A percentile compares a stretch with the other conserved stretches of the same genome.
Evolutionary conservation across 2,888 invertebrate species (phyloP).

Genomic region (Cynaeus angustus): DNA sequence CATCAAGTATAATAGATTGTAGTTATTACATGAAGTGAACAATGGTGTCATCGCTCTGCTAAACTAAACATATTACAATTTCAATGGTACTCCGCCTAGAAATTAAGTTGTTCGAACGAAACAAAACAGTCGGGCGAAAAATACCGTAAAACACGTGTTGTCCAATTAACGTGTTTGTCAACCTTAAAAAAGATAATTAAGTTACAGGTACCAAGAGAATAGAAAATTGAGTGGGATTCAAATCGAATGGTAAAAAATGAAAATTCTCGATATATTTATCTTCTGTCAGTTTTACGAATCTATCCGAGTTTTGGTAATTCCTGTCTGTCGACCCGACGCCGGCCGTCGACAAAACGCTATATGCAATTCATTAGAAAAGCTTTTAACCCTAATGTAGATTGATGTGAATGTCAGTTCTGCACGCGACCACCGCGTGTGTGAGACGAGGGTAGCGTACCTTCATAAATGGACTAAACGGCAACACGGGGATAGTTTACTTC

Average conservation of each 20-base stretch:
- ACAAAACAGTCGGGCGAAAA: constrained; percentile 6
- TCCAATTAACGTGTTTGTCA: too few species aligned
- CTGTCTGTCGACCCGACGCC: constrained; percentile 32
- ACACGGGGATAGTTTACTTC: constrained; percentile 31
- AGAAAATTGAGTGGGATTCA: too few species aligned
- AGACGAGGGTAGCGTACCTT: constrained; percentile 38
- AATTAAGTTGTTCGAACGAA: constrained; percentile 23
- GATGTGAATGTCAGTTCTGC: constrained; percentile 67
- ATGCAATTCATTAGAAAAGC: constrained; percentile 71
- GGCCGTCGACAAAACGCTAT: constrained; percentile 61
- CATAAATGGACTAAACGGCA: constrained; percentile 43
- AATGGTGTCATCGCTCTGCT: constrained; percentile 51
- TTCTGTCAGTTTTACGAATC: not conserved
- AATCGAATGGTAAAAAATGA: too few species aligned
- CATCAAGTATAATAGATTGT: constrained; percentile 38
- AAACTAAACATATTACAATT: constrained; percentile 46
- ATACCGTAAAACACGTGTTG: not conserved
- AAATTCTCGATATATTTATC: not conserved
- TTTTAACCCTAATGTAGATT: constrained; percentile 72
- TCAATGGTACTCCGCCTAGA: constrained; percentile 41
- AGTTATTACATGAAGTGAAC: constrained; percentile 48
- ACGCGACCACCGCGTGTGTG: constrained; percentile 63
- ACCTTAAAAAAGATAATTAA: too few species aligned
- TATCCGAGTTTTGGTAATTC: not conserved
- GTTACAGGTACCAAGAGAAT: too few species aligned